phyloP scores from a whole-genome alignment of 2,888 invertebrate species.

The Pyralis farinalis region DNA sequence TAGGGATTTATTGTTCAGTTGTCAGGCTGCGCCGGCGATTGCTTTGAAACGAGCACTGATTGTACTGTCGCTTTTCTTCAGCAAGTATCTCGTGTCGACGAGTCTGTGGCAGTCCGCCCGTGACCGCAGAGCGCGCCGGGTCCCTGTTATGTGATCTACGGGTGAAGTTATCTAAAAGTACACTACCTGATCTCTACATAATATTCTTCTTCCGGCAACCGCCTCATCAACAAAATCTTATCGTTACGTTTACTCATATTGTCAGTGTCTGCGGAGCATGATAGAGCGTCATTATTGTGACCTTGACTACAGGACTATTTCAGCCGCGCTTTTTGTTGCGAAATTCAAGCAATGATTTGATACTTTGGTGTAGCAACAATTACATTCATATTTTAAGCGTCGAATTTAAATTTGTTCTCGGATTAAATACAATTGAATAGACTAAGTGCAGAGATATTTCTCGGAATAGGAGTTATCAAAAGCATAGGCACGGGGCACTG shows the following conservation, averaged over 20 bases:
- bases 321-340: constrained; percentile 4
- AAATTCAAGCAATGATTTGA: constrained; percentile 9
- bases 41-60: constrained; percentile 50
- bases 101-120: constrained; percentile 58
- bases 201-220: constrained; percentile 13
- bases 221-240: constrained; percentile 15
- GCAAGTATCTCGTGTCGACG: constrained; percentile 45
- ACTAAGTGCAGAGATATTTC: constrained; percentile 3
- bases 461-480: constrained; percentile 31
- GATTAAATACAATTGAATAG: not conserved
- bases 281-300: constrained; percentile 1
- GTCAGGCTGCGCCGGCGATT: constrained; percentile 38
- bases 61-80: constrained; percentile 46
- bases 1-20: constrained; percentile 44
- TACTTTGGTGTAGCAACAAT: constrained; percentile 4
- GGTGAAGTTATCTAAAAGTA: not conserved
- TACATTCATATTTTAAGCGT: not conserved
- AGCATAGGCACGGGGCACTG: constrained; percentile 48
- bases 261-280: not conserved
- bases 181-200: constrained; percentile 13
- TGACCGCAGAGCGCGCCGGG: constrained; percentile 59
- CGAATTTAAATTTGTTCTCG: not conserved
- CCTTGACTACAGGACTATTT: constrained; percentile 8
- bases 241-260: constrained; percentile 7
- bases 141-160: constrained; percentile 30